These are phyloP conservation scores for Clarias platycephalus DNA, from an alignment of 2,797 vertebrate species.

Conservation along the genomic window DNA sequence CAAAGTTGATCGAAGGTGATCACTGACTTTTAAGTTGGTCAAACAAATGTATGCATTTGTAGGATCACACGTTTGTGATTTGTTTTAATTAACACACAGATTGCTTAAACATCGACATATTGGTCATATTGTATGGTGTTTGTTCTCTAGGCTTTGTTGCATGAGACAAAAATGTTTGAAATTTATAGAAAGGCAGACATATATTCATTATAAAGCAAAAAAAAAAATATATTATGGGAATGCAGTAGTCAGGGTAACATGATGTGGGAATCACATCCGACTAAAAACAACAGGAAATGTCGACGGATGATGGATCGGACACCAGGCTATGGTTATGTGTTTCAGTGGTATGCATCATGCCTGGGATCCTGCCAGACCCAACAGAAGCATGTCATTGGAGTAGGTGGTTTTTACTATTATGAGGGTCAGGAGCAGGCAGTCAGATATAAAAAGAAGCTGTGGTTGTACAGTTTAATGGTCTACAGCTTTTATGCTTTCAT, in stretches of 20 bases:
- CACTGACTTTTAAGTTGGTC: not conserved
- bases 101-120: not conserved
- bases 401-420: not conserved
- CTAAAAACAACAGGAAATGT: not conserved
- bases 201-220: not conserved
- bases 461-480: not conserved
- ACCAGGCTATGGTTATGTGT: not conserved
- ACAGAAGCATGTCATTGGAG: not conserved
- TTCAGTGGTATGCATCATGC: not conserved
- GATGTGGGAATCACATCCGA: not conserved
- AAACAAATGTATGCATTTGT: not conserved
- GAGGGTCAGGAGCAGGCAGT: not conserved
- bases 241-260: not conserved
- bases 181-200: not conserved
- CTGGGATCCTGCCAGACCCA: not conserved
- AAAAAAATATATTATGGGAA: not conserved
- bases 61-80: not conserved
- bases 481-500: not conserved
- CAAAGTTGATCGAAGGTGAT: not conserved
- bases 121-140: conserved; percentile 5
- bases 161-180: not conserved
- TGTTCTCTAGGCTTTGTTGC: not conserved
- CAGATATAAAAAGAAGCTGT: not conserved
- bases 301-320: not conserved
- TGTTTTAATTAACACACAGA: not conserved